Base-by-base conservation (phyloP, 2,797 vertebrate genomes). In the Heliangelus exortis region DNA sequence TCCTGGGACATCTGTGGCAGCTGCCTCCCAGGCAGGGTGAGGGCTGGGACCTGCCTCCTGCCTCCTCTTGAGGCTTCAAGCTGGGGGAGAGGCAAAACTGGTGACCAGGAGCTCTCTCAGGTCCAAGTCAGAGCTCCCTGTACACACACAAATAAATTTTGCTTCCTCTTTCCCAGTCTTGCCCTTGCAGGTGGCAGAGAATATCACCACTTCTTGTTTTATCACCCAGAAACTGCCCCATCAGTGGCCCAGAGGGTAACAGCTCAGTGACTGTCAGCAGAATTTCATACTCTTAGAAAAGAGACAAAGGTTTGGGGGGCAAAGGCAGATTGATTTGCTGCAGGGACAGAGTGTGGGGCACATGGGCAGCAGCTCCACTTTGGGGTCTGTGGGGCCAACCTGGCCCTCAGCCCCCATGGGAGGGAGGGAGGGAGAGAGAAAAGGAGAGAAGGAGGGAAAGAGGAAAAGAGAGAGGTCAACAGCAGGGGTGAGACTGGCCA, bases 341-440 rank as follows among this genome's bases (percentile, higher is more conserved):
- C 54, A 67, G 33, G 67, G 57, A 11, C 69, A 65, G 48, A 0
- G 0, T 1, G 10, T 4, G 0, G 1, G 45, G 68, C 39, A 71
- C 25, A n/a, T 22, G 0, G 1, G 55, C 28, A 36, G 48, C 66
- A 55, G 19, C 48, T 31, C 45, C 8, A 4, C 67, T 29, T 7
- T 13, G 53, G 62, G 31, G 28, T 15, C 48, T 6, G 15, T 5
- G 39, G 80, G 67, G 29, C 19, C 13, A 10, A 61, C 62, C 31
- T 81, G 53, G 17, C 7, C 55, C 15, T 7, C 2, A 1, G 10
- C 5, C 47, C 51, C 14, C 5, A 0, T 34, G 12, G 39, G 39
- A 39, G 39, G 39, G 13, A 39, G 13, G 13, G 39, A 36, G 11
- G n/a, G n/a, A n/a, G n/a, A n/a, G n/a, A 36, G 36, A 36, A 36